Base-by-base conservation (phyloP, 2,797 vertebrate species). In the Malurus splendens region DNA sequence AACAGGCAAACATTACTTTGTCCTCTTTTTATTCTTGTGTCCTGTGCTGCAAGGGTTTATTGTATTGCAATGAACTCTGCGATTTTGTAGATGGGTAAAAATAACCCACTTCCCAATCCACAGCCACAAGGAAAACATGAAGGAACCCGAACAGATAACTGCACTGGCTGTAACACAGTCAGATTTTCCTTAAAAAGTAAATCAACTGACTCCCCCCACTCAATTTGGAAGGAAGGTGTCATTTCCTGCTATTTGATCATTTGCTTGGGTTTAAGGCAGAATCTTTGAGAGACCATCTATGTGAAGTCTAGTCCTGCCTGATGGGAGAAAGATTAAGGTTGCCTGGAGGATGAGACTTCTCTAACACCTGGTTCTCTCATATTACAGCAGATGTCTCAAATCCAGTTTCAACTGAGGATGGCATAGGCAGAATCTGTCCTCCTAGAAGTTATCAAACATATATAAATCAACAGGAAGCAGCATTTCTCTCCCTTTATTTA, bases 401-500 rank as follows among this genome's bases (percentile, higher is more conserved):
- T 66, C 28, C 42, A 60, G 7, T 59, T 92, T 82, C 82, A 83
- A 64, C 89, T 79, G 87, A 47, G 68, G 80, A 33, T 67, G 56
- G 42, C 67, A 82, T 8, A 71, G 71, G 77, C 71, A 87, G 74
- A 93, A 66, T 76, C 25, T 45, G 45, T 57, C 48, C 42, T 17
- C 82, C 52, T 18, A 65, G 52, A 89, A 83, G 60, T 89, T 92
- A 73, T 67, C 92, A 90, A 87, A 82, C 47, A 55, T 36, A 3
- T 7, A 54, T 41, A 83, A 92, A 93, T 86, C 78, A 90, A 76
- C 36, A 84, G 76, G 77, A 93, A 87, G 36, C 13, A 51, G 27
- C 28, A 47, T 89, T 56, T 91, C 47, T 79, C 45, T 78, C 59
- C 25, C 20, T 86, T 95, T 91, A 83, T 89, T 93, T 87, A 91